Evolutionary conservation across 1,140 invertebrate species (phyloP).

Genomic region (Tenebrio molitor): DNA sequence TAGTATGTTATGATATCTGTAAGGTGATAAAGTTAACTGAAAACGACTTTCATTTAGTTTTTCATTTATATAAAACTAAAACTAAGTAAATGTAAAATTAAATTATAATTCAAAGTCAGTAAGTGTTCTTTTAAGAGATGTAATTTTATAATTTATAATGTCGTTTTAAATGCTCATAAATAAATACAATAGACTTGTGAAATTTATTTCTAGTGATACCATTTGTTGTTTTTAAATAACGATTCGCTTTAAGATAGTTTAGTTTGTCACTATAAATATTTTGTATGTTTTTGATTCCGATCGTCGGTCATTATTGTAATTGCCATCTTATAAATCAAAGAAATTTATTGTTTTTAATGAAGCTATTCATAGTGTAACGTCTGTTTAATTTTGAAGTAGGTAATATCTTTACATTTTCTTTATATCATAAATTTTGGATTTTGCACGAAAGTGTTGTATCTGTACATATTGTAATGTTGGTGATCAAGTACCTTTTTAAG

Average conservation of each 20-base stretch:
- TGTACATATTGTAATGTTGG: constrained; percentile 29
- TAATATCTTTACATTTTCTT: background rate
- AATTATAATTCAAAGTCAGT: background rate
- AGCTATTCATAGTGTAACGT: no score
- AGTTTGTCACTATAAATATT: background rate
- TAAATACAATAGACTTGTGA: no score
- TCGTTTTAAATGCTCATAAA: no score
- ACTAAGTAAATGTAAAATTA: no score
- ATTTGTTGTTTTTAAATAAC: background rate
- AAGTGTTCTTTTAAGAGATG: background rate
- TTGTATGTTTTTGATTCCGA: background rate
- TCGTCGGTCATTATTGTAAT: no score
- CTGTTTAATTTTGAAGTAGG: no score
- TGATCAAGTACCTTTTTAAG: constrained; percentile 28
- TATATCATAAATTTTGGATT: constrained; percentile 2
- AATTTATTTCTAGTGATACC: constrained; percentile 25
- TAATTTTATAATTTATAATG: constrained; percentile 5
- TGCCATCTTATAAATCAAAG: background rate
- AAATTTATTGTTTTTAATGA: no score
- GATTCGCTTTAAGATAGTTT: background rate
- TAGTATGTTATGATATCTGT: no score
- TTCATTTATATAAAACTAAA: no score
- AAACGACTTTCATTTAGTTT: no score
- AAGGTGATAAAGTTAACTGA: no score
- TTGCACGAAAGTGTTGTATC: constrained; percentile 24